A percentile compares a stretch with the other conserved stretches of the same genome.
Evolutionary conservation across 2,888 invertebrate species (phyloP).

Genomic region (Cynaeus angustus): DNA sequence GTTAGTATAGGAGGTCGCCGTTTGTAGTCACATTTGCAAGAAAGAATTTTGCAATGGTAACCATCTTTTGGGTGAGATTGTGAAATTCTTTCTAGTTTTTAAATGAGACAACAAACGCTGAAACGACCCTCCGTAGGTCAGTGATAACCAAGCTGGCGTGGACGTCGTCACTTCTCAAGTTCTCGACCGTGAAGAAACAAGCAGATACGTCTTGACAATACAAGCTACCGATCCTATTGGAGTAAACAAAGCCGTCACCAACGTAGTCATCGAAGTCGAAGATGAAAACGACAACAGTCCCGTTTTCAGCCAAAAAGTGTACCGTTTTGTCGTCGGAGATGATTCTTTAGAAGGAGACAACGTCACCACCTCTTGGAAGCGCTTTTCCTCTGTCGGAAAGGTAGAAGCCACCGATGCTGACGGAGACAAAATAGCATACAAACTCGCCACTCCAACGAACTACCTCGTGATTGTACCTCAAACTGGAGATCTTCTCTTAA

Average conservation of each 20-base stretch:
- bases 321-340: conserved; percentile 84
- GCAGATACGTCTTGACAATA: conserved; percentile 82
- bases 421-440: conserved; percentile 93
- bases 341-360: conserved; percentile 76
- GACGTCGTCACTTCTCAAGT: conserved; percentile 84
- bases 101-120: conserved; percentile 6
- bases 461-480: conserved; percentile 93
- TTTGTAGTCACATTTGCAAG: not conserved
- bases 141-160: conserved; percentile 77
- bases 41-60: not conserved
- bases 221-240: conserved; percentile 87
- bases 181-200: conserved; percentile 85
- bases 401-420: conserved; percentile 92
- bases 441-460: conserved; percentile 85
- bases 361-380: conserved; percentile 79
- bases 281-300: conserved; percentile 97
- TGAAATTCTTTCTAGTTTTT: not conserved
- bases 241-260: conserved; percentile 87
- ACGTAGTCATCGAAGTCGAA: conserved; percentile 82
- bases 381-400: conserved; percentile 88
- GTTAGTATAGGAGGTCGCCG: conserved; percentile 52
- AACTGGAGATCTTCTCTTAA: conserved; percentile 87
- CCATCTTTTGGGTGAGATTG: not conserved
- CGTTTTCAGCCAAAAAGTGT: conserved; percentile 84
- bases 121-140: conserved; percentile 51